These are phyloP conservation scores for Solenodon paradoxus DNA, from an alignment of 2,113 vertebrate species.

Conservation along the genomic window DNA sequence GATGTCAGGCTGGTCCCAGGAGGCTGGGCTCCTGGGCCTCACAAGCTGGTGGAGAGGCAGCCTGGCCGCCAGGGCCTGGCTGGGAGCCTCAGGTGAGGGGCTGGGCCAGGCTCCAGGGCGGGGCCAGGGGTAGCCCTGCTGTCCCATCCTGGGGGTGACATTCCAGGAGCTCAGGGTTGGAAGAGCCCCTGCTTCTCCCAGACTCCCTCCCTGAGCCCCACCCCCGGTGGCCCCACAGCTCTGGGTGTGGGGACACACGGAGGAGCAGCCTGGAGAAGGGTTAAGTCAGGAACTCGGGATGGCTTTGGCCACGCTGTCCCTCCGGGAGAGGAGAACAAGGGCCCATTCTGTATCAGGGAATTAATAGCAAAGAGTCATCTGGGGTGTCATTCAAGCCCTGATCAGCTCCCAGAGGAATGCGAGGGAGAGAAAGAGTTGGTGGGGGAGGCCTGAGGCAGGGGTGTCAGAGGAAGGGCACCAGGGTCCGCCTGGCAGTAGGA, in stretches of 20 bases:
- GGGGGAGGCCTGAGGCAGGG: conserved; percentile 68
- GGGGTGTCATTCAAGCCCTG: conserved; percentile 85
- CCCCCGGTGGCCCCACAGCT: neutral
- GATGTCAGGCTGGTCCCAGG: neutral
- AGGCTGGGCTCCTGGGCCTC: neutral
- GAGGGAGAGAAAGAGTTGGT: conserved; percentile 45
- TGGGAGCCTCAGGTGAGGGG: neutral
- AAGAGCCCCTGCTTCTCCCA: neutral
- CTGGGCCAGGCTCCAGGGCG: neutral
- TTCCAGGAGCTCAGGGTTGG: neutral
- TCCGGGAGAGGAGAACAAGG: conserved; percentile 87
- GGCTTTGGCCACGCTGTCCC: conserved; percentile 83
- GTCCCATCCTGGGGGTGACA: neutral
- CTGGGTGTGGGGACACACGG: neutral
- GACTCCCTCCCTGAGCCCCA: neutral
- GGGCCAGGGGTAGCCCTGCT: neutral
- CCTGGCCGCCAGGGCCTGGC: neutral
- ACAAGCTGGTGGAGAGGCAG: fast-evolving
- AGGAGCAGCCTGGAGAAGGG: conserved; percentile 79
- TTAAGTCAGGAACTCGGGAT: conserved; percentile 83
- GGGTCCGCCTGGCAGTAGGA: conserved; percentile 57
- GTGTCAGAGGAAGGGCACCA: conserved; percentile 74
- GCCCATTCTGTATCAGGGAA: conserved; percentile 87
- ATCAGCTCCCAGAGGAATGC: conserved; percentile 86
- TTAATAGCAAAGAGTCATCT: conserved; percentile 87